These are phyloP conservation scores for Actinia tenebrosa DNA, from an alignment of 64 coral and sea anemone genomes.

Conservation along the genomic window DNA sequence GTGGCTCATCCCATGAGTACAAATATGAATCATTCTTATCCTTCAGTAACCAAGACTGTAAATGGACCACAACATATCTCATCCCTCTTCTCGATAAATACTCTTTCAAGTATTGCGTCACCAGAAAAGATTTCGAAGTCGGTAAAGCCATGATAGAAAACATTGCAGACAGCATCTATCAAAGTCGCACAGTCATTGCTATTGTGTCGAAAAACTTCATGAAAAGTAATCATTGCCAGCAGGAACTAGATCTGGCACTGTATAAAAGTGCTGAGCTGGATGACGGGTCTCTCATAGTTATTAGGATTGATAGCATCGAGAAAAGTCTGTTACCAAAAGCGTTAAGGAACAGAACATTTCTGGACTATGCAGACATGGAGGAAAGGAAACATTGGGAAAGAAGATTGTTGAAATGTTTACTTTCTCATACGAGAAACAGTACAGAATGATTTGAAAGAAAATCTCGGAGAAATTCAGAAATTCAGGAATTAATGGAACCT, in stretches of 20 bases:
- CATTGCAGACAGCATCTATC: constrained; percentile 50
- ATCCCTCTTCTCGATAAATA: constrained; percentile 43
- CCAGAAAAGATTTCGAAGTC: constrained; percentile 42
- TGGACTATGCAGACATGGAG: constrained; percentile 31
- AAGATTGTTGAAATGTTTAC: constrained; percentile 25
- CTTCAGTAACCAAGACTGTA: constrained; percentile 44
- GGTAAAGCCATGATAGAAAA: constrained; percentile 46
- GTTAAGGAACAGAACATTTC: constrained; percentile 38
- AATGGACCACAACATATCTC: constrained; percentile 32
- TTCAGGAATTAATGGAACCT: not conserved
- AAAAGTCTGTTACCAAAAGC: constrained; percentile 53
- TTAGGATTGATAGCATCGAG: constrained; percentile 35
- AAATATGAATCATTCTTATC: constrained; percentile 49
- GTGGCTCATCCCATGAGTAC: not conserved
- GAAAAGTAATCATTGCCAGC: constrained; percentile 36
- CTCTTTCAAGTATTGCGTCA: constrained; percentile 33
- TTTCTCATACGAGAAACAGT: not conserved
- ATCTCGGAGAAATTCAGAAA: not conserved
- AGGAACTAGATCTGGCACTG: constrained; percentile 42
- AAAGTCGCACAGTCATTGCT: constrained; percentile 45
- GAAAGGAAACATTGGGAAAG: constrained; percentile 39
- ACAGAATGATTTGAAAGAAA: not conserved
- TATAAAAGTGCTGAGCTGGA: constrained; percentile 20
- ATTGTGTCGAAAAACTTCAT: constrained; percentile 59
- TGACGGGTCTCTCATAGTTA: constrained; percentile 26